phyloP scores from a whole-genome alignment of 2,113 vertebrate genomes.

The Holacanthus passer region DNA sequence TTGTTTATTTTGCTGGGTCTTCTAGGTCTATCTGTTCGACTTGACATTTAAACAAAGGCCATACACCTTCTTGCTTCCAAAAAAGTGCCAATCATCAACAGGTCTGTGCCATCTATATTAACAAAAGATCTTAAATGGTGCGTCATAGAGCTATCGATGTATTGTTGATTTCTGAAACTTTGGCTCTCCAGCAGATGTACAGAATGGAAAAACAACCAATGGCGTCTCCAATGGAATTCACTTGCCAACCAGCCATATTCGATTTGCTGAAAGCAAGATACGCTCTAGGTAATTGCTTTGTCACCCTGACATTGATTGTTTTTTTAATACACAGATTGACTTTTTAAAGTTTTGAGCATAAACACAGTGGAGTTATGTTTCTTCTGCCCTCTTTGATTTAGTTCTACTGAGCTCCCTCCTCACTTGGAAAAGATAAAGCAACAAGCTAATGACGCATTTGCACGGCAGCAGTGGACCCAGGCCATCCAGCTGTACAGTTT shows the following conservation, averaged over 20 bases:
- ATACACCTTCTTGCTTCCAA: slow-evolving; percentile 94
- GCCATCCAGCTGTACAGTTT: slow-evolving; percentile 99
- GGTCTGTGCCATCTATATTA: slow-evolving; percentile 42
- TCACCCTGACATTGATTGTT: background rate
- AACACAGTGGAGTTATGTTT: background rate
- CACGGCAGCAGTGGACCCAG: slow-evolving; percentile 97
- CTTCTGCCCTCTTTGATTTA: slow-evolving; percentile 45
- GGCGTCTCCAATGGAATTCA: slow-evolving; percentile 93
- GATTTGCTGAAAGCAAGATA: slow-evolving; percentile 83
- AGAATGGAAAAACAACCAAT: slow-evolving; percentile 95
- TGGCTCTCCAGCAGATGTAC: slow-evolving; percentile 85
- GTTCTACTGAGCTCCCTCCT: slow-evolving; percentile 91
- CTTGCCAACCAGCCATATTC: slow-evolving; percentile 91
- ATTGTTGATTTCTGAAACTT: slow-evolving; percentile 18
- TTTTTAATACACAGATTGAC: background rate
- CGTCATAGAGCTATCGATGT: background rate
- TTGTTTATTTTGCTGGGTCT: slow-evolving; percentile 1
- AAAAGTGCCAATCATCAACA: slow-evolving; percentile 91
- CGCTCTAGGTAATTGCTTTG: slow-evolving; percentile 81
- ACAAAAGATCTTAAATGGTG: background rate
- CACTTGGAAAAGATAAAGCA: slow-evolving; percentile 95
- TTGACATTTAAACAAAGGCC: slow-evolving; percentile 96
- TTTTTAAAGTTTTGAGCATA: background rate
- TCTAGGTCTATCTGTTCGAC: slow-evolving; percentile 97
- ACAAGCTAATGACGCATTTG: slow-evolving; percentile 97